Base-by-base conservation (phyloP, 2,888 invertebrate species). In the Drosophila ustulata region DNA sequence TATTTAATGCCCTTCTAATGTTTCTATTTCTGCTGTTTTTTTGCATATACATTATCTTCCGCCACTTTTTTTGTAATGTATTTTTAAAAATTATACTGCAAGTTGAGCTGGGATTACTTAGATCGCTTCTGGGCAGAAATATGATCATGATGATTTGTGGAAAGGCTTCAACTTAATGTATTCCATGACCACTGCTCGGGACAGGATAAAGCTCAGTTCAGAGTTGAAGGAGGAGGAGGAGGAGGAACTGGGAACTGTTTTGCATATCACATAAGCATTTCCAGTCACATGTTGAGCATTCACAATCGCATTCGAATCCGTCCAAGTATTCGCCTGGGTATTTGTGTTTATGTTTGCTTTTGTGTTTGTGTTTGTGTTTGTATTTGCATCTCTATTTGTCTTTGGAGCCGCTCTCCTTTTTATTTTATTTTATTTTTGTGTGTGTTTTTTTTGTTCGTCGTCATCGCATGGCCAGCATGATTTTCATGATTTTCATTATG, bases 401-500 rank as follows among this genome's bases (percentile, higher is more conserved):
- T 64, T 71, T 50, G 64, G 46, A 52, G 41, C 45, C 56, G 57
- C 18, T 37, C 30, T 34, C 9, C 45, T 37, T 53, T 68, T 53
- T 68, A 43, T 47, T 11, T 39, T 43, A 11, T 34, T 34, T 0
- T 34, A 11, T 37, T 34, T 34, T n/a, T 11, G 1, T 37, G 4
- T 37, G 11, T 4, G 11, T 37, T 37, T 30, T 53, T 25, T 50
- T 71, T 57, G n/a, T 71, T 71, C 64, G 71, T 30, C 64, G 28
- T 5, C 51, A 71, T 55, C 59, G 53, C 28, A 47, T 56, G 58
- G 59, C 41, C 59, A 59, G 72, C 66, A 66, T 59, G 56, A 61
- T 72, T 61, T 66, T 71, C 66, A 66, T 59, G 56, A 61, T 72
- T 61, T 66, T 71, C 71, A 71, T 72, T 71, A 71, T 59, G 45